Evolutionary conservation across 2,888 invertebrate genomes (phyloP).

Genomic region (Dasysyrphus tricinctus): DNA sequence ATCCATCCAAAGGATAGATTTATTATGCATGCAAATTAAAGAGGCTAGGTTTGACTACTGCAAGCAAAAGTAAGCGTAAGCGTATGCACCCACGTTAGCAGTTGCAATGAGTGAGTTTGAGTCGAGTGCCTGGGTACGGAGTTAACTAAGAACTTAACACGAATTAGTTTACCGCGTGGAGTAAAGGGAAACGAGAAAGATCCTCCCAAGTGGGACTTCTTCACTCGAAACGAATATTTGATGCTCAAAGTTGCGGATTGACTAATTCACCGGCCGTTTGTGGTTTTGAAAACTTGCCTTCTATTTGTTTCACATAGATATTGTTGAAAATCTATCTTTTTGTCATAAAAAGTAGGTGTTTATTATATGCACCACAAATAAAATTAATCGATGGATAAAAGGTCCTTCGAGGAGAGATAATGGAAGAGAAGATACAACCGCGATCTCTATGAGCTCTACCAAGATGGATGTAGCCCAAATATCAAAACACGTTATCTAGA

Average conservation of each 20-base stretch:
- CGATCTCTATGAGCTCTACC: too few relatives aligned
- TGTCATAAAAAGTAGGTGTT: too few relatives aligned
- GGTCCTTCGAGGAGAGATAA: too few relatives aligned
- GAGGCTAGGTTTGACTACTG: conserved; percentile 75
- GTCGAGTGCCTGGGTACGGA: conserved; percentile 64
- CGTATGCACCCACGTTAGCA: conserved; percentile 65
- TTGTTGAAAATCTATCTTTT: too few relatives aligned
- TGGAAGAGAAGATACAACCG: too few relatives aligned
- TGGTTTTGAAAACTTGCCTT: background rate
- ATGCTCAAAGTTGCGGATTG: background rate
- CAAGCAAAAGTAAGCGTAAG: conserved; percentile 72
- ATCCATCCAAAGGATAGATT: conserved; percentile 71
- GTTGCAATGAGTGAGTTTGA: conserved; percentile 47
- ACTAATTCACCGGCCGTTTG: background rate
- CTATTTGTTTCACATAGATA: too few relatives aligned
- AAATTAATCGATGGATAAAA: too few relatives aligned
- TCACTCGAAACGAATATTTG: conserved; percentile 59
- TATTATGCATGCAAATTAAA: conserved; percentile 75
- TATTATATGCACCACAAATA: too few relatives aligned
- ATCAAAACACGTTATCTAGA: too few relatives aligned
- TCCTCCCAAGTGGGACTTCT: conserved; percentile 33
- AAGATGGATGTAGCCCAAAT: too few relatives aligned
- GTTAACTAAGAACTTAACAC: conserved; percentile 74
- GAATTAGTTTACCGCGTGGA: conserved; percentile 64
- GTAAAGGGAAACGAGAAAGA: conserved; percentile 36